Base-by-base conservation (phyloP, 2,797 vertebrate species). In the Platyrinchus mystaceus region DNA sequence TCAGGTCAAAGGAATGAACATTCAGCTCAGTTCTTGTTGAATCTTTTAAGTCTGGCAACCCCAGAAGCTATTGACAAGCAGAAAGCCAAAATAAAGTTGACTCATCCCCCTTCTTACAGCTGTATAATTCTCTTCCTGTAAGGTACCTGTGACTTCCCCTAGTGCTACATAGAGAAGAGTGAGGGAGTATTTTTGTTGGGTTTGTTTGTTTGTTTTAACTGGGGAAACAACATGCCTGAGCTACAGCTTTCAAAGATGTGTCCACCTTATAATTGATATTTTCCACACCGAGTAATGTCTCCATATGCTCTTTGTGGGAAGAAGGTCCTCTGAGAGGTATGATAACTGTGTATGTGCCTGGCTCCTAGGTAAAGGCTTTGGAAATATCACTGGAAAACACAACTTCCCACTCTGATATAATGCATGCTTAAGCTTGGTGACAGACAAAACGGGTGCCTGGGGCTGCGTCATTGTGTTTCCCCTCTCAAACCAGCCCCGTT, bases 401-500 rank as follows among this genome's bases (percentile, higher is more conserved):
- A 20, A 74, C 6, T 67, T 10, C 11, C 26, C 26, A 4, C 17
- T 79, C 19, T 36, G 17, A 60, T 3, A 10, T 0, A 1, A 34
- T 1, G 2, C 41, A 46, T 0, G 5, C 34, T 82, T 23, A 22
- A 36, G 30, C 39, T 53, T 3, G 2, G 9, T 9, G 19, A 12
- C 10, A 23, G 47, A 49, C 8, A 8, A 43, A 71, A n/a, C 11
- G 23, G 60, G 27, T n/a, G 36, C 16, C 74, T 50, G 37, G 20
- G 53, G 36, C 62, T 55, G 14, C 2, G 0, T 50, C 36, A 16
- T 10, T 18, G 37, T 3, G 2, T 18, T 30, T 11, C 2, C 3
- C 5, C 7, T 11, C 15, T 9, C 30, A 20, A 63, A 84, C 26
- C 39, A 66, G 15, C 13, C 24, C 39, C 26, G 64, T 28, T 27